Conservation (phyloP, 2,113 vertebrate species). For the Atlantisia rogersi region DNA sequence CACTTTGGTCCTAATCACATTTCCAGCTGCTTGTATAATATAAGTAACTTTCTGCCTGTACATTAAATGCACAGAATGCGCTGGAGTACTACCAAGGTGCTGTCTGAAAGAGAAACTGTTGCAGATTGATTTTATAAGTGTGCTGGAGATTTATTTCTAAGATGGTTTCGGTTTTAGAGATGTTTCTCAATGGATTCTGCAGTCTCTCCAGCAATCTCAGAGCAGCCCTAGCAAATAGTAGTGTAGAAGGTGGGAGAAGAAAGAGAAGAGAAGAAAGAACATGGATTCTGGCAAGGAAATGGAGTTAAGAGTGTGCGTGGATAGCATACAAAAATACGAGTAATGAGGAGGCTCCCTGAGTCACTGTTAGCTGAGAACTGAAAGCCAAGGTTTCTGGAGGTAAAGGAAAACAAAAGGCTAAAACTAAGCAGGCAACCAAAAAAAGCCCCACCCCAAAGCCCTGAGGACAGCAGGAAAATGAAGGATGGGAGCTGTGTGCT, state of each 20-base stretch:
- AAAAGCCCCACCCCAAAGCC: neutral
- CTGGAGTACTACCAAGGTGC: neutral
- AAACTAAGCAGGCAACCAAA: neutral
- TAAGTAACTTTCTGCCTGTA: neutral
- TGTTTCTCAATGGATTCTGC: neutral
- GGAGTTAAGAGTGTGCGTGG: neutral
- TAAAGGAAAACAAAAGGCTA: neutral
- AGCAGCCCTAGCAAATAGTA: neutral
- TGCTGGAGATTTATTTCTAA: neutral
- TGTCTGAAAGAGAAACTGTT: neutral
- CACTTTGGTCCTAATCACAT: neutral
- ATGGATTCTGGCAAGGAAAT: neutral
- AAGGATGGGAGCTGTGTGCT: neutral
- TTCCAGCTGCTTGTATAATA: neutral
- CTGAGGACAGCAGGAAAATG: neutral
- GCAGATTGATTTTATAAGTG: neutral
- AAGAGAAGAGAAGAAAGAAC: neutral
- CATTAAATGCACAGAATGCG: neutral
- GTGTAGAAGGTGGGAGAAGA: neutral
- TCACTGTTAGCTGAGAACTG: neutral
- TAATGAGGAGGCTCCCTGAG: neutral
- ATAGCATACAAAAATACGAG: neutral
- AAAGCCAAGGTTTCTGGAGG: neutral
- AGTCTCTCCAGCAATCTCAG: neutral
- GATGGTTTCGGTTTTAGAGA: neutral